phyloP scores from a whole-genome alignment of 2,888 invertebrate species.

The Campoplex capitator region DNA sequence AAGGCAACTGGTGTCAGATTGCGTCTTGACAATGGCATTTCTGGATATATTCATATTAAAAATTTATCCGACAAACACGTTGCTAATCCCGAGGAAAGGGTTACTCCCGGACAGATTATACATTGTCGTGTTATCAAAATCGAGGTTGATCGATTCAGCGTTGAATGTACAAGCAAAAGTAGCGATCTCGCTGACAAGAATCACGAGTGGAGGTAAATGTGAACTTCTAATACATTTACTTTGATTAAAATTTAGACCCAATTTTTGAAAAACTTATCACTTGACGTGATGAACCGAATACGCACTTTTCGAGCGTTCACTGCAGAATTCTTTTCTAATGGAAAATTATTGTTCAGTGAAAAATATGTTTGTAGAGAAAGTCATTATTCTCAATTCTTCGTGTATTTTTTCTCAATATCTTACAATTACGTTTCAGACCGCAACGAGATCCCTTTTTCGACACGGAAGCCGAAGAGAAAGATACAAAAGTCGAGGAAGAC shows the following conservation, averaged over 20 bases:
- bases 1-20: conserved; percentile 89
- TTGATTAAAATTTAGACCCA: not conserved
- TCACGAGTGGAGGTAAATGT: conserved; percentile 91
- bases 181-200: conserved; percentile 95
- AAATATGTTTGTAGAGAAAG: too few relatives aligned
- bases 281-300: too few relatives aligned
- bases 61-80: conserved; percentile 96
- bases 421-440: conserved; percentile 87
- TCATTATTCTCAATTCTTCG: not conserved
- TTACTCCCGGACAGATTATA: conserved; percentile 92
- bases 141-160: conserved; percentile 95
- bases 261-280: too few relatives aligned
- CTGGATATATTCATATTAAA: conserved; percentile 95
- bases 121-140: conserved; percentile 96
- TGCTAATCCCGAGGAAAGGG: conserved; percentile 95
- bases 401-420: not conserved
- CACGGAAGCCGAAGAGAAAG: conserved; percentile 92
- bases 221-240: not conserved
- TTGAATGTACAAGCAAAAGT: conserved; percentile 95
- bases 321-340: too few relatives aligned
- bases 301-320: too few relatives aligned
- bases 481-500: conserved; percentile 91
- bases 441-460: conserved; percentile 97
- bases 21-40: conserved; percentile 94
- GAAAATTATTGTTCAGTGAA: too few relatives aligned